Evolutionary conservation across 2,888 invertebrate genomes (phyloP).

Genomic region (Epinotia ramella): DNA sequence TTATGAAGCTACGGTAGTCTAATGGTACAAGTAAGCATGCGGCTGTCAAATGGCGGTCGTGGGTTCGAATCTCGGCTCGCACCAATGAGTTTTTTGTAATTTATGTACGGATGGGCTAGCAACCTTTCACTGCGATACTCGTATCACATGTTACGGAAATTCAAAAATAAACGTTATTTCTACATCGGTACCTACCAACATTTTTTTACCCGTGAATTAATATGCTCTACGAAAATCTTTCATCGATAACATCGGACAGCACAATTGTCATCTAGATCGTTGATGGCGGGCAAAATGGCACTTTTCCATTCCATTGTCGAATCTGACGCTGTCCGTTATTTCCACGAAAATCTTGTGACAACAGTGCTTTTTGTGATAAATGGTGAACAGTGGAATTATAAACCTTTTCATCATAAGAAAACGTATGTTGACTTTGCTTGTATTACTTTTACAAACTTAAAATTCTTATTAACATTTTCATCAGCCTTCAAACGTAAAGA

Average conservation of each 20-base stretch:
- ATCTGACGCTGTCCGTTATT: constrained; percentile 3
- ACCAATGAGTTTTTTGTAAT: too few species aligned
- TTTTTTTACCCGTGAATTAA: neutral
- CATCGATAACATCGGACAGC: neutral
- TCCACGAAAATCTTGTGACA: neutral
- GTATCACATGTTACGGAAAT: too few species aligned
- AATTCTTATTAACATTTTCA: too few species aligned
- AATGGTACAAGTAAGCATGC: too few species aligned
- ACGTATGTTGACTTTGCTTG: neutral
- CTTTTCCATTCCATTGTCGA: constrained; percentile 1
- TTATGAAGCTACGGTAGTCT: too few species aligned
- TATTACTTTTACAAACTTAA: too few species aligned
- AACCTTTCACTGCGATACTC: too few species aligned
- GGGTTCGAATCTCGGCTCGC: too few species aligned
- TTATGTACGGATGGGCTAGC: too few species aligned
- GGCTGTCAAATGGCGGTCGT: too few species aligned
- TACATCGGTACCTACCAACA: neutral
- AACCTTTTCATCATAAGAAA: too few species aligned
- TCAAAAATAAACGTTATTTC: neutral
- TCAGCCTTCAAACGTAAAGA: too few species aligned
- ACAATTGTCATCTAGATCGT: neutral
- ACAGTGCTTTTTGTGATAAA: neutral
- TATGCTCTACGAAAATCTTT: neutral
- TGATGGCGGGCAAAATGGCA: neutral
- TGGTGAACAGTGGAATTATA: neutral